Evolutionary conservation across 1,140 invertebrate species (phyloP).

Genomic region (Mercenaria mercenaria): DNA sequence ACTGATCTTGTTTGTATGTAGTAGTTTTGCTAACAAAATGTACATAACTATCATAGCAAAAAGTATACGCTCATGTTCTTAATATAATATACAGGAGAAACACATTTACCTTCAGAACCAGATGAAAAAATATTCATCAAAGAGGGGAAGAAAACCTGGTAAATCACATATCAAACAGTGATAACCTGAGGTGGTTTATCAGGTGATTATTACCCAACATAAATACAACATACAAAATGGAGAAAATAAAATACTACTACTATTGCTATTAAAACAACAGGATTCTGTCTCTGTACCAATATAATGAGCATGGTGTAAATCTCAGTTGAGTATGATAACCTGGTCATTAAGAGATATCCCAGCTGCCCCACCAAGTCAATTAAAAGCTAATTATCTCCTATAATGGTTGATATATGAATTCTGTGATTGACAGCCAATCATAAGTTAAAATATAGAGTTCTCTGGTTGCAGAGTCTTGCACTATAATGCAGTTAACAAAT

Average conservation of each 20-base stretch:
- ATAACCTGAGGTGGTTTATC: slow-evolving; percentile 20
- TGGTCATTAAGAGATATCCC: background rate
- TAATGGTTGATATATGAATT: too few species aligned
- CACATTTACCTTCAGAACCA: too few species aligned
- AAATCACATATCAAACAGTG: background rate
- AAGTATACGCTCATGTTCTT: too few species aligned
- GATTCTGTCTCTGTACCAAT: background rate
- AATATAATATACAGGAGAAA: too few species aligned
- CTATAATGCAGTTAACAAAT: too few species aligned
- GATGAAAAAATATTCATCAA: too few species aligned
- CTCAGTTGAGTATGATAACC: background rate
- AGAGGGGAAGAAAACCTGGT: background rate
- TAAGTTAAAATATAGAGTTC: too few species aligned
- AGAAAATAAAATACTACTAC: background rate
- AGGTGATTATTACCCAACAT: slow-evolving; percentile 28
- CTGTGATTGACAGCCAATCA: too few species aligned
- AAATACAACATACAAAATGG: background rate
- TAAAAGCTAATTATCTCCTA: slow-evolving; percentile 30
- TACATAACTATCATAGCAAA: too few species aligned
- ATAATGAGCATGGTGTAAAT: background rate
- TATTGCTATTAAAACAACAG: background rate
- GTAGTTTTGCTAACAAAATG: too few species aligned
- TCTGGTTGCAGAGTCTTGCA: too few species aligned
- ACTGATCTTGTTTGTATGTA: too few species aligned
- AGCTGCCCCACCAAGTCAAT: background rate